Evolutionary conservation across 1,140 invertebrate species (phyloP), one percentile per base, ranked within the genome.

Genomic region (Littorina saxatilis): DNA sequence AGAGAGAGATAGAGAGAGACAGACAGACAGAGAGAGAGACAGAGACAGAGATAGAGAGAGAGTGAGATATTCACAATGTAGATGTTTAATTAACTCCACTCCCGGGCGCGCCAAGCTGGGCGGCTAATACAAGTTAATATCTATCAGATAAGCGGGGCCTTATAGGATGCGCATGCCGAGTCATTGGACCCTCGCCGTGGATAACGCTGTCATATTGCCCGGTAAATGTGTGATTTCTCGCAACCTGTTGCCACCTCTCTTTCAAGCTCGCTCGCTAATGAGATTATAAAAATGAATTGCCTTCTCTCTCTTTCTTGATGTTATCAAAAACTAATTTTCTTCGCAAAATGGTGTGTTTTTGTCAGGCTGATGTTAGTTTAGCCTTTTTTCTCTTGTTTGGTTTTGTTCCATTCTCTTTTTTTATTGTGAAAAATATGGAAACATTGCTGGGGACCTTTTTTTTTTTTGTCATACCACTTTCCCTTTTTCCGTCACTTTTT

Each of bases 241-340:
- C 37, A 20, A 72, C 68, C 68, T 72, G 68, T 72, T 40, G 68
- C 68, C 68, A 72, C 3, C 7, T 61, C 58, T n/a, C 20, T 37
- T 40, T 37, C 17, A 72, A 2, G 17, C 3, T 20, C 68, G 5
- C 20, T 40, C n/a, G 20, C 40, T 72, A 72, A 72, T 72, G 35
- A 20, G 17, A 72, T 39, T 40, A 72, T 39, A 43, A 43, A 35
- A 72, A 39, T 72, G n/a, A 72, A 15, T 40, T 32, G 29, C n/a
- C 5, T n/a, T n/a, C 20, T 2, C 37, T 23, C 20, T 23, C 17
- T 23, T 11, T 23, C 68, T 40, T 40, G 40, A 72, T 72, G 23
- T 40, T 72, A 72, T 40, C 68, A 20, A 17, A 40, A 40, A 1
- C 17, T 20, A 39, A 39, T 72, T 72, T 39, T n/a, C 15, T 72